phyloP scores from a whole-genome alignment of 2,888 invertebrate genomes.

The Girardia tigrina region DNA sequence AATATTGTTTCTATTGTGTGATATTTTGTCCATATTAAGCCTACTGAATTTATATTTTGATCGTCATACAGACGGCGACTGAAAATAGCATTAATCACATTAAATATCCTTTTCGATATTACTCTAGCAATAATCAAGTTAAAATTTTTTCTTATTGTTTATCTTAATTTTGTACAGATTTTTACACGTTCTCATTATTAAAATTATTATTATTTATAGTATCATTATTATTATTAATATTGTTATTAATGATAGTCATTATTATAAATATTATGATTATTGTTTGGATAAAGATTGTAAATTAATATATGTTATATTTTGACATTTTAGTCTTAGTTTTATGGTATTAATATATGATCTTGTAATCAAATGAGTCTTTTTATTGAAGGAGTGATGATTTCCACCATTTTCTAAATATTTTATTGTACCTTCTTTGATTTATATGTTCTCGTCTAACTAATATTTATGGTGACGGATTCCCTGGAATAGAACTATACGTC shows the following conservation, averaged over 20 bases:
- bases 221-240: not conserved
- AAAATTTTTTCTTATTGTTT: not conserved
- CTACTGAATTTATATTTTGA: not conserved
- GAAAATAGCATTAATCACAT: not conserved
- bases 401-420: no score
- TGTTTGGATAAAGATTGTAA: slow-evolving; percentile 4
- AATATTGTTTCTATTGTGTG: slow-evolving; percentile 1
- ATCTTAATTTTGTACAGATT: slow-evolving; percentile 12
- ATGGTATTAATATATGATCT: not conserved
- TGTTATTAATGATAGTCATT: no score
- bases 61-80: not conserved
- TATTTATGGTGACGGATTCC: no score
- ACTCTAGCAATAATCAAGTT: not conserved
- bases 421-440: no score
- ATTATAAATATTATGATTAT: no score
- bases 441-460: no score
- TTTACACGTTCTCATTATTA: slow-evolving; percentile 6
- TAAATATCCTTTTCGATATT: not conserved
- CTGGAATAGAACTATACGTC: no score
- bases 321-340: slow-evolving; percentile 23
- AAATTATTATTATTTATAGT: not conserved
- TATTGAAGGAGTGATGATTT: not conserved
- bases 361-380: slow-evolving; percentile 14
- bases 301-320: not conserved
- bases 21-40: not conserved